Conservation (phyloP, 2,797 vertebrate genomes). For the Tapirus indicus region DNA sequence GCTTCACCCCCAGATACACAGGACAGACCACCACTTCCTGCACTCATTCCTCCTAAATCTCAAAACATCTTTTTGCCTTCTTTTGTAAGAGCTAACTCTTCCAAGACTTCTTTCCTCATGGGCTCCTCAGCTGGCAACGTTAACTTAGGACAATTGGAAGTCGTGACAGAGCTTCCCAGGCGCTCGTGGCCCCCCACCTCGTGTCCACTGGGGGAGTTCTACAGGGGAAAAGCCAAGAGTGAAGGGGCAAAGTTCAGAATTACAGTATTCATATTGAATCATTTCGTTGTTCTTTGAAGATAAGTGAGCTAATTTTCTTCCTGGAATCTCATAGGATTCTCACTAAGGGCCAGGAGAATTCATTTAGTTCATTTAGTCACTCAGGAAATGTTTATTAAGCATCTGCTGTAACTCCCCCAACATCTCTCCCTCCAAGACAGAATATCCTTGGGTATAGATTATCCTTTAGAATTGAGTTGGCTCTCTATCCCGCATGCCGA, state of each 20-base stretch:
- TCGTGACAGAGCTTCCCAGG: not conserved
- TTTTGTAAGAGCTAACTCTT: not conserved
- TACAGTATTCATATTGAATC: not conserved
- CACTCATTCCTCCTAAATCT: not conserved
- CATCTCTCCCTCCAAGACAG: not conserved
- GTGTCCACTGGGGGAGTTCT: not conserved
- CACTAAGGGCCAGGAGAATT: not conserved
- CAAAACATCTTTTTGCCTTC: not conserved
- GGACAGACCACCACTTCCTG: not conserved
- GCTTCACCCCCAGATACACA: not conserved
- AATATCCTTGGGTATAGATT: not conserved
- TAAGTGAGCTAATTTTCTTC: conserved; percentile 43
- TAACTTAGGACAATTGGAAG: not conserved
- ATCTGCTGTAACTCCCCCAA: not conserved
- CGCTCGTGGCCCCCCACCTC: not conserved
- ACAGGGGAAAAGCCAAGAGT: not conserved
- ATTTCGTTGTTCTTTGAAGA: conserved; percentile 8
- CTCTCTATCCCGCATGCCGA: not conserved
- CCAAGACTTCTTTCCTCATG: not conserved
- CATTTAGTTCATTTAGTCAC: not conserved
- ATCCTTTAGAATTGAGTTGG: not conserved
- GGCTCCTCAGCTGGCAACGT: not conserved
- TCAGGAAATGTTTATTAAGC: not conserved
- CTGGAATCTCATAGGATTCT: conserved; percentile 16
- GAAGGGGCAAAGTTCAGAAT: not conserved